Conservation (phyloP, 2,888 invertebrate genomes). For the Zygogramma bicolorata region DNA sequence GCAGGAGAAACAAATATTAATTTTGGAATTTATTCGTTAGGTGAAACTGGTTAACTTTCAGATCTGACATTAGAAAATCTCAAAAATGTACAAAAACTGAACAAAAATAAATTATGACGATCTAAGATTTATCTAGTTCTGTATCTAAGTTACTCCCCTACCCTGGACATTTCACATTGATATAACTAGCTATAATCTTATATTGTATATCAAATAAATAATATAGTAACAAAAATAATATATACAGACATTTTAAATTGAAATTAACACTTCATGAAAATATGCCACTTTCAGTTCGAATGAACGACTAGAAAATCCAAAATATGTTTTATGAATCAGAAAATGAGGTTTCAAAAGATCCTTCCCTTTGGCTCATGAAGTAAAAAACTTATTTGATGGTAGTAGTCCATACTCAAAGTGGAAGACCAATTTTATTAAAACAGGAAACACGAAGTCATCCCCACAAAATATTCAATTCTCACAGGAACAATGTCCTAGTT, state of each 20-base stretch:
- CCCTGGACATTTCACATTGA: slow-evolving; percentile 62
- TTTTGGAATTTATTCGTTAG: slow-evolving; percentile 23
- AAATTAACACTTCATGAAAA: slow-evolving; percentile 44
- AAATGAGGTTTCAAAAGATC: not conserved
- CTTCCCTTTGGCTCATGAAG: not conserved
- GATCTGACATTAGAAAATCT: slow-evolving; percentile 42
- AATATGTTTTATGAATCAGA: slow-evolving; percentile 10
- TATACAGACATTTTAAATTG: slow-evolving; percentile 53
- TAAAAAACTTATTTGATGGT: too few relatives aligned
- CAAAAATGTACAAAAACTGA: slow-evolving; percentile 44
- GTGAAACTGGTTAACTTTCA: slow-evolving; percentile 31
- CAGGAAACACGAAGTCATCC: too few relatives aligned
- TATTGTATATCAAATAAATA: slow-evolving; percentile 57
- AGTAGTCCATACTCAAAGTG: too few relatives aligned
- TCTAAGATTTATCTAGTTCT: slow-evolving; percentile 48
- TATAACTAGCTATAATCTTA: slow-evolving; percentile 57
- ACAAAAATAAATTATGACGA: slow-evolving; percentile 41
- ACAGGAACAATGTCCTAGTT: too few relatives aligned
- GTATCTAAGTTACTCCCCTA: slow-evolving; percentile 59
- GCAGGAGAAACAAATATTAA: slow-evolving; percentile 54
- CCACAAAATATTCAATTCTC: too few relatives aligned
- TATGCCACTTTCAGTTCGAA: slow-evolving; percentile 37
- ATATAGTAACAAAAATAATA: slow-evolving; percentile 51
- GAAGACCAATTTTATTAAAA: too few relatives aligned
- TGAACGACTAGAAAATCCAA: slow-evolving; percentile 38